Base-by-base conservation (phyloP, 1,140 invertebrate species). In the Hormaphis cornu region DNA sequence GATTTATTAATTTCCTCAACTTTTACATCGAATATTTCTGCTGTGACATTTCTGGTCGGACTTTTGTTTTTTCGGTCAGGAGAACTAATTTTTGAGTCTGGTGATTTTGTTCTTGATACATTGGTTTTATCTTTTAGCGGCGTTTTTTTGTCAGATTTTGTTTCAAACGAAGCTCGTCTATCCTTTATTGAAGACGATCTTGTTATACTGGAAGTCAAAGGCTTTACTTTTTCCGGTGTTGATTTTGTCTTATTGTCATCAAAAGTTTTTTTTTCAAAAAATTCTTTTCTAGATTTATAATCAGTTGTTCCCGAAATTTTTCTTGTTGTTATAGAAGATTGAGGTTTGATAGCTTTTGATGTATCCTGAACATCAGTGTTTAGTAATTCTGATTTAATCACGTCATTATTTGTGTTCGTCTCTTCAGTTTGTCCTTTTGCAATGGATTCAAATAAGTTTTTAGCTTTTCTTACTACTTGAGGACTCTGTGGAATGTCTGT, bases 391-490 rank as follows among this genome's bases (percentile, higher is more conserved):
- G 40, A 16, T 35, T 50, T 14, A 0, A 9, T 33, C 5, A 6
- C 16, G 12, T 22, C 20, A 3, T 46, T 5, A 30, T 33, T 48
- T 7, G 9, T 22, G 24, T 37, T 33, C 4, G 18, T 50, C 2
- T 33, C 28, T 22, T 66, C 44, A 5, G 50, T 61, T 69, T 75
- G 72, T 18, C 72, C 71, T 61, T 79, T 79, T 52, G 83, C 82
- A 73, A 82, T 83, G 48, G 81, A 83, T 78, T 87, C 86, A 78
- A 87, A 87, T 16, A 87, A 74, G 35, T 80, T 81, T 77, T 85
- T 86, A 0, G 85, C 84, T 76, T 84, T 85, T 66, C 82, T 81
- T 0, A 87, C 84, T 42, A 81, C 82, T 72, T 84, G 83, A 30
- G 80, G 83, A 72, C 81, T 84, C 37, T 79, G 66, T 58, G 73